These are phyloP conservation scores for Tanytarsus gracilentus DNA, from an alignment of 2,888 invertebrate genomes.

Conservation along the genomic window DNA sequence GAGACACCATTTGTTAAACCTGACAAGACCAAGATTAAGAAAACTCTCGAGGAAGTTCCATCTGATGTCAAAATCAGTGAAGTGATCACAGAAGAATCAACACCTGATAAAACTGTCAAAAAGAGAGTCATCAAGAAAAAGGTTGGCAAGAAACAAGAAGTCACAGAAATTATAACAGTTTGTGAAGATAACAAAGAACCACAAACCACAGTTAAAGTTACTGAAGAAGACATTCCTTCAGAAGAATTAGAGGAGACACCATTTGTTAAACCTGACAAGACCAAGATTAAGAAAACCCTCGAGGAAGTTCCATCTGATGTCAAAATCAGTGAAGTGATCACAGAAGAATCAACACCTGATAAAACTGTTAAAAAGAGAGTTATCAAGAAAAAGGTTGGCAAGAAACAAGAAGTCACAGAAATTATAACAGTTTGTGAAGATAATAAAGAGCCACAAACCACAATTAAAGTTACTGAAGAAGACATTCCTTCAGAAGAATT, in stretches of 20 bases:
- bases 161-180: not conserved
- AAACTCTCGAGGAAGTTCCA: conserved; percentile 18
- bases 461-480: conserved; percentile 34
- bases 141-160: not conserved
- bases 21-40: conserved; percentile 29
- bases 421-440: conserved; percentile 34
- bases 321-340: not conserved
- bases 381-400: conserved; percentile 35
- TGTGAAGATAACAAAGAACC: not conserved
- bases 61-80: not conserved
- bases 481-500: conserved; percentile 31
- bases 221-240: no score
- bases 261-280: no score
- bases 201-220: not conserved
- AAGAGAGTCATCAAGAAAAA: not conserved
- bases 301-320: not conserved
- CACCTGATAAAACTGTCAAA: not conserved
- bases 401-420: conserved; percentile 30
- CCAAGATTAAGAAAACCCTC: no score
- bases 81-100: not conserved
- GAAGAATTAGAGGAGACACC: no score
- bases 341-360: conserved; percentile 25
- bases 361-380: conserved; percentile 34
- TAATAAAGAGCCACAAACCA: conserved; percentile 37
- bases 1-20: not conserved